Percentiles rank a stretch among this genome's conserved stretches.
These are phyloP conservation scores for Periophthalmodon schlosseri DNA, from an alignment of 2,113 vertebrate species.

Conservation along the genomic window DNA sequence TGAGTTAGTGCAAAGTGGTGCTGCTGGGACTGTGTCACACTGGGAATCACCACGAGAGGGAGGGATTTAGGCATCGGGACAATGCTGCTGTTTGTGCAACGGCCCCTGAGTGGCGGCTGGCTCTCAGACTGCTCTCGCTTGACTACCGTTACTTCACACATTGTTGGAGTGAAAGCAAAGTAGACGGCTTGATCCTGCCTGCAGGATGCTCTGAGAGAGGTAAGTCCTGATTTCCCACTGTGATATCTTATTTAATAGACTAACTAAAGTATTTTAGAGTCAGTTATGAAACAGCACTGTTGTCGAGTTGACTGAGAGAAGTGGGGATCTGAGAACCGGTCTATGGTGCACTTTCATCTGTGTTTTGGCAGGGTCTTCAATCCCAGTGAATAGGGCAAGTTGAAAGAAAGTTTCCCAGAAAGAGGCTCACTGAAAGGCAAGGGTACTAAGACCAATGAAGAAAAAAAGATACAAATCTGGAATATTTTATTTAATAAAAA, in stretches of 20 bases:
- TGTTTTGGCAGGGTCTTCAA: conserved; percentile 75
- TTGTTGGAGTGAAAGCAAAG: conserved; percentile 69
- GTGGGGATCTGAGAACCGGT: conserved; percentile 28
- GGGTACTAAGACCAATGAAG: conserved; percentile 47
- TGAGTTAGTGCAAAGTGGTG: conserved; percentile 63
- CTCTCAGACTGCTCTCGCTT: conserved; percentile 70
- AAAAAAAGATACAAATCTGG: conserved; percentile 24
- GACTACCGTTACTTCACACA: conserved; percentile 67
- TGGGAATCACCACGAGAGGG: conserved; percentile 72
- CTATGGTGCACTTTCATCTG: conserved; percentile 55
- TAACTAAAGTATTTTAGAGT: conserved; percentile 21
- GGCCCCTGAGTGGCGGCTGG: conserved; percentile 73
- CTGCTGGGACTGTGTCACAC: conserved; percentile 64
- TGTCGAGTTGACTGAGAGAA: conserved; percentile 31
- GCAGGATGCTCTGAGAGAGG: conserved; percentile 65
- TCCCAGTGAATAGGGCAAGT: conserved; percentile 67
- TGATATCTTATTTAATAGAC: conserved; percentile 23
- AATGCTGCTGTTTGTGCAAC: conserved; percentile 81
- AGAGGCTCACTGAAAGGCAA: conserved; percentile 73
- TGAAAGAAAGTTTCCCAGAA: conserved; percentile 74
- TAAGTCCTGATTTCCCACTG: conserved; percentile 53
- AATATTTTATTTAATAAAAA: conserved; percentile 14
- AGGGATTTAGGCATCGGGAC: conserved; percentile 75
- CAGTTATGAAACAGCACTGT: conserved; percentile 13
- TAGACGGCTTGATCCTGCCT: conserved; percentile 60